A percentile compares a stretch with the other conserved stretches of the same genome.
These are phyloP conservation scores for Glossosoma conforme DNA, from an alignment of 1,140 invertebrate species.

Conservation along the genomic window DNA sequence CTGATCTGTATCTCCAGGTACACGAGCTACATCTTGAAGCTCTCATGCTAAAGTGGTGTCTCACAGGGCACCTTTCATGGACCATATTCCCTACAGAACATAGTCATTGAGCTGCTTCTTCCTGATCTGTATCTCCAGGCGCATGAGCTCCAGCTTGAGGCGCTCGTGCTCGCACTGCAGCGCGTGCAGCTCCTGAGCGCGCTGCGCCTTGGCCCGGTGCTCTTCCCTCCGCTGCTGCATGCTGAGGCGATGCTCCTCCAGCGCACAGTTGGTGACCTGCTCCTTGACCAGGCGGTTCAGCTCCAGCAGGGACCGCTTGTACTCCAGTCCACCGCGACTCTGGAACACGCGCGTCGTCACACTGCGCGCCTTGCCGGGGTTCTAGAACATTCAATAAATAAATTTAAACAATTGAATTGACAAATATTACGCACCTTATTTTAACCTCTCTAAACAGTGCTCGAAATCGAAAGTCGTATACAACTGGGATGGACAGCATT, in stretches of 20 bases:
- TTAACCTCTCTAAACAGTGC: no score
- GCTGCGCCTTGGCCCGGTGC: slow-evolving; percentile 16
- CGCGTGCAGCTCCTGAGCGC: slow-evolving; percentile 18
- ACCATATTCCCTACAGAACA: slow-evolving; percentile 23
- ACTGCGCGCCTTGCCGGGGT: slow-evolving; percentile 20
- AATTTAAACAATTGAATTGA: no score
- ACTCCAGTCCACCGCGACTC: slow-evolving; percentile 18
- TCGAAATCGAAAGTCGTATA: no score
- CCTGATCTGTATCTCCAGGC: slow-evolving; percentile 27
- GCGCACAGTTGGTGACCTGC: slow-evolving; percentile 25
- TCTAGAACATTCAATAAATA: slow-evolving; percentile 20
- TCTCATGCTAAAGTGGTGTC: no score
- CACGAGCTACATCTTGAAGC: slow-evolving; percentile 20
- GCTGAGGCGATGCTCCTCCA: slow-evolving; percentile 22
- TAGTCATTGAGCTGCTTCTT: slow-evolving; percentile 28
- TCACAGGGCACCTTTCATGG: no score
- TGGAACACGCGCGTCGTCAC: slow-evolving; percentile 22
- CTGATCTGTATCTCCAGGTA: slow-evolving; percentile 27
- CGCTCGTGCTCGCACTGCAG: slow-evolving; percentile 26
- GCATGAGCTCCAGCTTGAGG: slow-evolving; percentile 20
- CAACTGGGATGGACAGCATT: no score
- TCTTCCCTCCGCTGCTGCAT: slow-evolving; percentile 27
- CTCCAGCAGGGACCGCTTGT: slow-evolving; percentile 25
- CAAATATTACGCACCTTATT: no score
- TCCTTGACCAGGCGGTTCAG: slow-evolving; percentile 27